A percentile compares a stretch with the other conserved stretches of the same genome.
These are phyloP conservation scores for Anableps anableps DNA, from an alignment of 2,797 vertebrate species.

Conservation along the genomic window DNA sequence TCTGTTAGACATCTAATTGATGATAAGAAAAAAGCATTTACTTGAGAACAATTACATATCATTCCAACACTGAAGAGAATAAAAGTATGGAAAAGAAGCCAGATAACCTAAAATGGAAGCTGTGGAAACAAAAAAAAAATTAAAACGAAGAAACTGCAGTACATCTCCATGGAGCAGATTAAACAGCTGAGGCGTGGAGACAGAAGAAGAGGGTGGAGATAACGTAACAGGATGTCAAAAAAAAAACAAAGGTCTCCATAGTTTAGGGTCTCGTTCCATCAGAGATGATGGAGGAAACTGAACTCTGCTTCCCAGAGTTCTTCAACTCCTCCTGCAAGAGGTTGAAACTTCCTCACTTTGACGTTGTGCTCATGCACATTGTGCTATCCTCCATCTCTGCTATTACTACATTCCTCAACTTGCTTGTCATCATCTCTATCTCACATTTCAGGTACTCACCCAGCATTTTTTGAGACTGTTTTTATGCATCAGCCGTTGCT, in stretches of 20 bases:
- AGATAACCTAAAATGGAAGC: neutral
- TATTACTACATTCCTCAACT: conserved; percentile 23
- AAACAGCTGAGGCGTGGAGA: neutral
- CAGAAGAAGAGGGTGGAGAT: too few species aligned
- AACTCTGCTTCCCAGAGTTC: conserved; percentile 42
- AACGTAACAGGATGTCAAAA: too few species aligned
- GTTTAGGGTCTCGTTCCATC: neutral
- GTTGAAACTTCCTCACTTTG: neutral
- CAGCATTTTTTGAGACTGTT: neutral
- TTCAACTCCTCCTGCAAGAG: conserved; percentile 32
- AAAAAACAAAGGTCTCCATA: neutral
- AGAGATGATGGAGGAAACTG: conserved; percentile 1
- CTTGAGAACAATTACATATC: neutral
- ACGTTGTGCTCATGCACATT: neutral
- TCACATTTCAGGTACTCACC: conserved; percentile 1
- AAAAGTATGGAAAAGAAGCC: neutral
- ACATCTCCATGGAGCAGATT: neutral
- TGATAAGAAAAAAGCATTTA: neutral
- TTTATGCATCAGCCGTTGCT: neutral
- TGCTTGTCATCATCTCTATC: conserved; percentile 20
- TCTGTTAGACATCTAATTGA: neutral
- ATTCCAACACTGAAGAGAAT: neutral
- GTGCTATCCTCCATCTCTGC: conserved; percentile 11
- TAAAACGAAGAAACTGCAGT: neutral
- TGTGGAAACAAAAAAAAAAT: neutral